Base-by-base conservation (phyloP, 2,888 invertebrate species). In the Orchesellides sinensis region DNA sequence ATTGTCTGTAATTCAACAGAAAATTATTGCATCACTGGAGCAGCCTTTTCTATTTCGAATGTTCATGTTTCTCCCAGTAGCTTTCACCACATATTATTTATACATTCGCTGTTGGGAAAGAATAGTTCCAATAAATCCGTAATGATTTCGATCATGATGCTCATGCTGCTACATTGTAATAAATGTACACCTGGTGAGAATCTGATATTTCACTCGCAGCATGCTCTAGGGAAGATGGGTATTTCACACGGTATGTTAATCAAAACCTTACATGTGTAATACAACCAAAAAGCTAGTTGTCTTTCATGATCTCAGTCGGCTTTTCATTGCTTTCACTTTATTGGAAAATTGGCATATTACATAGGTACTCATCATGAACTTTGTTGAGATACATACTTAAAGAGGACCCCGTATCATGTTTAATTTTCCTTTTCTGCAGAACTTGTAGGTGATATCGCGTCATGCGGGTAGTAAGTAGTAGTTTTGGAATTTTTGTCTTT, bases 101-200 rank as follows among this genome's bases (percentile, higher is more conserved):
- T n/a, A n/a, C n/a, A n/a, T n/a, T n/a, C n/a, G n/a, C n/a, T n/a
- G n/a, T n/a, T n/a, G n/a, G n/a, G n/a, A n/a, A n/a, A n/a, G n/a
- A n/a, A n/a, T n/a, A n/a, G n/a, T n/a, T n/a, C n/a, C n/a, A n/a
- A n/a, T n/a, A n/a, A n/a, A n/a, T n/a, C n/a, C n/a, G n/a, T n/a
- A n/a, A n/a, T n/a, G n/a, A n/a, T n/a, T n/a, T n/a, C n/a, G n/a
- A n/a, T n/a, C n/a, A n/a, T n/a, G n/a, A n/a, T n/a, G n/a, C n/a
- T n/a, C n/a, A 10, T 47, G 47, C 17, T 5, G 17, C n/a, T 49
- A 49, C 17, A 49, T 19, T 2, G 49, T 2, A 17, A 49, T 49
- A 54, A 23, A 19, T 54, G 54, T 54, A 25, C 54, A 54, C 54
- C 54, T 54, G 54, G 2, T 21, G 25, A 25, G 54, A 54, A 23